phyloP scores from a whole-genome alignment of 2,888 invertebrate genomes.

The Heteropelma amictum region DNA sequence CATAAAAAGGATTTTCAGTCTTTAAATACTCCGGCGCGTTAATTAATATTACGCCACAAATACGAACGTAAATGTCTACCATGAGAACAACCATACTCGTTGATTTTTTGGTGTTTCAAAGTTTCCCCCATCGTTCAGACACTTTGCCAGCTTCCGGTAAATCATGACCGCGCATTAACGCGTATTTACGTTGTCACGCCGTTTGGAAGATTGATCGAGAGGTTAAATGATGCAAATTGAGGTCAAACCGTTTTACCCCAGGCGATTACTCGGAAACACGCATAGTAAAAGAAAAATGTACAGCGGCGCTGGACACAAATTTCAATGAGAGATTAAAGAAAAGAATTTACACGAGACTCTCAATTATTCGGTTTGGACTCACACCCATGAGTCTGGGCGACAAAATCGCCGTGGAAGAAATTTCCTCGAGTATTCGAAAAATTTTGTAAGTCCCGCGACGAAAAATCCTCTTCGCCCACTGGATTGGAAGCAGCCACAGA shows the following conservation, averaged over 20 bases:
- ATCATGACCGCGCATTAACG: slow-evolving; percentile 4
- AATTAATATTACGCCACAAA: no score
- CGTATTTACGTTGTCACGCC: not conserved
- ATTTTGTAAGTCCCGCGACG: slow-evolving; percentile 48
- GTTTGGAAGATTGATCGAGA: slow-evolving; percentile 40
- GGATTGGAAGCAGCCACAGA: not conserved
- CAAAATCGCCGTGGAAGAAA: slow-evolving; percentile 2
- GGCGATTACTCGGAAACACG: no score
- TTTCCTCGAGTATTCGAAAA: slow-evolving; percentile 49
- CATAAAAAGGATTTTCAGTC: no score
- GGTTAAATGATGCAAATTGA: slow-evolving; percentile 41
- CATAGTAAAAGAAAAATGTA: no score
- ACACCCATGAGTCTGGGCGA: not conserved
- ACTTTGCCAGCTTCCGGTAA: slow-evolving; percentile 8
- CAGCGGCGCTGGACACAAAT: slow-evolving; percentile 13
- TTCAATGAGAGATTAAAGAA: slow-evolving; percentile 8
- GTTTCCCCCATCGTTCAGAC: not conserved
- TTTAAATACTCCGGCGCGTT: no score
- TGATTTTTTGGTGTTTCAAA: no score
- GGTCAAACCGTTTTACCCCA: slow-evolving; percentile 35
- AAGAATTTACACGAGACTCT: slow-evolving; percentile 36
- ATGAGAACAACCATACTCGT: not conserved
- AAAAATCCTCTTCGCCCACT: slow-evolving; percentile 36
- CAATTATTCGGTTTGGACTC: slow-evolving; percentile 45
- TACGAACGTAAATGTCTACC: not conserved